Conservation (phyloP, 2,797 vertebrate genomes). For the Morus bassanus region DNA sequence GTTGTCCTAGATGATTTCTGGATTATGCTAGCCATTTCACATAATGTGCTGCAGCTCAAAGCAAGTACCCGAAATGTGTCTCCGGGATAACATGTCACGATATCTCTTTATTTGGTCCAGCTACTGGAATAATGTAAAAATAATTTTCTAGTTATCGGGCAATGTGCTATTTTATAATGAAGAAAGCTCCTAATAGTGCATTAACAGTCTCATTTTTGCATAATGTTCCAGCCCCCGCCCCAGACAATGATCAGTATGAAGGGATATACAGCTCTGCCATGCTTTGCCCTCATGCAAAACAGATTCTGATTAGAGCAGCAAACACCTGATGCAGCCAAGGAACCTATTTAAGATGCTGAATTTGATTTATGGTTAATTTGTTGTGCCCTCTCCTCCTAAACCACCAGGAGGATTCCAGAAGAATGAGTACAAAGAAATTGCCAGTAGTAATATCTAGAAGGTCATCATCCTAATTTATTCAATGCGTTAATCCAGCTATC, state of each 20-base stretch:
- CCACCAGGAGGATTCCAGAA: not conserved
- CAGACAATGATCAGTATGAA: not conserved
- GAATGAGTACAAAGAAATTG: not conserved
- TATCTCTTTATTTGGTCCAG: not conserved
- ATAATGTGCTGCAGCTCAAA: not conserved
- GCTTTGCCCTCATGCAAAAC: not conserved
- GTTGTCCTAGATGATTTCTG: not conserved
- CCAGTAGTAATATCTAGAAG: not conserved
- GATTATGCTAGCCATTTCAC: not conserved
- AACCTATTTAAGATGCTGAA: not conserved
- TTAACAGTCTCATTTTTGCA: not conserved
- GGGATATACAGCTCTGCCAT: not conserved
- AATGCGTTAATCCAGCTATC: not conserved
- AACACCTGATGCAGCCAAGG: not conserved
- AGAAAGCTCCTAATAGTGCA: not conserved
- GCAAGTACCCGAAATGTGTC: not conserved
- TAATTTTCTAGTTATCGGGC: not conserved
- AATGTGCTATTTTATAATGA: not conserved
- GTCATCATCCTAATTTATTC: slow-evolving; percentile 33
- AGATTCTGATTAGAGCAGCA: not conserved
- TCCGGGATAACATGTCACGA: not conserved
- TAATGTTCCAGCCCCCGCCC: not conserved
- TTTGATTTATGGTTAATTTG: not conserved
- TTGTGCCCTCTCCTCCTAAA: not conserved
- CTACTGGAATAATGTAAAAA: not conserved